Evolutionary conservation across 2,113 vertebrate genomes (phyloP), one percentile per base, ranked within the genome.

Genomic region (Cebus imitator): DNA sequence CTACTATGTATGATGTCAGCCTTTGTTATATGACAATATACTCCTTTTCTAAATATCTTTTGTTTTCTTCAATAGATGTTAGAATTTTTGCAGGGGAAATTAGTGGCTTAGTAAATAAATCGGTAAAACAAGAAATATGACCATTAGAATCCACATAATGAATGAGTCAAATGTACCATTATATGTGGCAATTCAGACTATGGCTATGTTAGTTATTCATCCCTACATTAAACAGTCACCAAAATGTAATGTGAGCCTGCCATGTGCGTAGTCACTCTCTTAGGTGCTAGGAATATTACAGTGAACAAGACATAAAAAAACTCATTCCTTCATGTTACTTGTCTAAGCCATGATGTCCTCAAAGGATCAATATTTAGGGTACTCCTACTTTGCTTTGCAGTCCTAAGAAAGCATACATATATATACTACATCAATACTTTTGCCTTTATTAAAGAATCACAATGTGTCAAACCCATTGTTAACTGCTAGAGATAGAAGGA

Each of bases 151-250:
- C 2, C 52, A 48, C 3, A 2, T 35, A 78, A 18, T 57, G 30
- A 45, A 52, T 18, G 23, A 48, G 13, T 20, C 12, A 1, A 3
- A 43, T 82, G 10, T 1, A 43, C 23, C 30, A 45, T 55, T 48
- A 14, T 37, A 23, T 12, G 3, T 20, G 9, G 27, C 7, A 6
- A 6, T 12, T 0, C 6, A 43, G 82, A 55, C 0, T 8, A 30
- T 11, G 40, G 3, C 9, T 13, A 5, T 45, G 14, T 10, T 21
- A 45, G 1, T 32, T 18, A 80, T 17, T 23, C 6, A 35, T 20
- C 23, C 25, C 16, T 6, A 80, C 25, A 52, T n/a, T 66, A 14
- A 64, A 6, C 25, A 72, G 25, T 9, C 30, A 64, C 13, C 18
- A 84, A 52, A 25, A 20, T 48, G 8, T 23, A 27, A 25, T 18